Evolutionary conservation across 2,797 vertebrate species (phyloP).

Genomic region (Acipenser oxyrinchus): DNA sequence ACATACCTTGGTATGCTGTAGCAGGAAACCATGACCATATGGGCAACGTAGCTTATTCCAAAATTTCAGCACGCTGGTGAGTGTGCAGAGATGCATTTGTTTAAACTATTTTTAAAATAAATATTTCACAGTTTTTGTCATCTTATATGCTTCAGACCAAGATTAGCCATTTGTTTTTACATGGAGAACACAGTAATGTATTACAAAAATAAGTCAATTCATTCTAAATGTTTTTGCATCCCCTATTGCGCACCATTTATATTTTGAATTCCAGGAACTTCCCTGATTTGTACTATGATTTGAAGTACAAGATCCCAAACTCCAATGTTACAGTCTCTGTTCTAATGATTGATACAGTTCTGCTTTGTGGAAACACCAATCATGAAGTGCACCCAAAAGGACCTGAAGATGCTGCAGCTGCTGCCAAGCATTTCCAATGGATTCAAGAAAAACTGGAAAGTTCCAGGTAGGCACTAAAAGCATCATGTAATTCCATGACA

Average conservation of each 20-base stretch:
- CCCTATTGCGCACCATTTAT: too few species aligned
- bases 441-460: slow-evolving; percentile 37
- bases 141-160: too few species aligned
- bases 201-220: too few species aligned
- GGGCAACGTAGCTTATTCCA: slow-evolving; percentile 49
- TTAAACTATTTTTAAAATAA: too few species aligned
- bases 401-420: slow-evolving; percentile 29
- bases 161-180: too few species aligned
- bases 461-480: slow-evolving; percentile 28
- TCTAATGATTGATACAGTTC: slow-evolving; percentile 54
- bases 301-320: slow-evolving; percentile 39
- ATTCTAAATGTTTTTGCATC: too few species aligned
- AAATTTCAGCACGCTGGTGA: slow-evolving; percentile 46
- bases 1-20: slow-evolving; percentile 46
- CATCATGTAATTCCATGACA: not conserved
- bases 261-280: slow-evolving; percentile 38
- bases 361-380: slow-evolving; percentile 53
- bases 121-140: not conserved
- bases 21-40: slow-evolving; percentile 55
- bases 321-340: slow-evolving; percentile 40
- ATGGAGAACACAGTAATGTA: too few species aligned
- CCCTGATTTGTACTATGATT: slow-evolving; percentile 46
- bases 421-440: slow-evolving; percentile 44
- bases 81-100: not conserved
- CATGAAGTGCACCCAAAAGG: slow-evolving; percentile 34